phyloP scores from a whole-genome alignment of 2,797 vertebrate genomes.

The Morus bassanus region DNA sequence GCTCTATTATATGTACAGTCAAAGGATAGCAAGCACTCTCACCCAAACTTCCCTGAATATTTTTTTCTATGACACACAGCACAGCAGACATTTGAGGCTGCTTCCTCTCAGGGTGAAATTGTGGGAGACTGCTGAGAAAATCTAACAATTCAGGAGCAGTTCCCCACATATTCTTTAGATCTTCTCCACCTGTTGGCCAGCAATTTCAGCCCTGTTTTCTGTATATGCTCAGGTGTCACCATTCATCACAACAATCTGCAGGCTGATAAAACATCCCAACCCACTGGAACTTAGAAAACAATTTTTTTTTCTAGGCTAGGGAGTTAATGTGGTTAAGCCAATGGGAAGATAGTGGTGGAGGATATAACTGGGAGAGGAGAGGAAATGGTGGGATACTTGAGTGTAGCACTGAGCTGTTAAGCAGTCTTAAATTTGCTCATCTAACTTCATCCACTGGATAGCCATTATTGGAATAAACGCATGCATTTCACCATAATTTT shows the following conservation, averaged over 20 bases:
- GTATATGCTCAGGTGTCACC: background rate
- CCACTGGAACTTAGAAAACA: background rate
- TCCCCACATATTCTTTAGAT: background rate
- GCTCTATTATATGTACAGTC: rapidly evolving
- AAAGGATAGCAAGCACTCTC: background rate
- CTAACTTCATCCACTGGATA: background rate
- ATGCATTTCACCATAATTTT: background rate
- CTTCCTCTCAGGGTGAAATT: background rate
- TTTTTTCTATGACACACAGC: background rate
- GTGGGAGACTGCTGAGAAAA: background rate
- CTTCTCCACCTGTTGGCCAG: background rate
- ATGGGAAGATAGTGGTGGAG: background rate
- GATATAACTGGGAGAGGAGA: background rate
- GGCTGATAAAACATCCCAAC: background rate
- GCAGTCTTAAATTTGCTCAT: background rate
- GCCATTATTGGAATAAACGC: background rate
- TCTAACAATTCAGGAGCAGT: background rate
- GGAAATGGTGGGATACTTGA: background rate
- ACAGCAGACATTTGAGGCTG: background rate
- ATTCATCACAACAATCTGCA: background rate
- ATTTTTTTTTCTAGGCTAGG: background rate
- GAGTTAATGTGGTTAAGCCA: background rate
- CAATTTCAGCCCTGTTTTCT: background rate
- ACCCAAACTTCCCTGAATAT: background rate
- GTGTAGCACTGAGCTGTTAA: background rate